Conservation (phyloP, 2,113 vertebrate genomes). For the Notarius quadriscutis region DNA sequence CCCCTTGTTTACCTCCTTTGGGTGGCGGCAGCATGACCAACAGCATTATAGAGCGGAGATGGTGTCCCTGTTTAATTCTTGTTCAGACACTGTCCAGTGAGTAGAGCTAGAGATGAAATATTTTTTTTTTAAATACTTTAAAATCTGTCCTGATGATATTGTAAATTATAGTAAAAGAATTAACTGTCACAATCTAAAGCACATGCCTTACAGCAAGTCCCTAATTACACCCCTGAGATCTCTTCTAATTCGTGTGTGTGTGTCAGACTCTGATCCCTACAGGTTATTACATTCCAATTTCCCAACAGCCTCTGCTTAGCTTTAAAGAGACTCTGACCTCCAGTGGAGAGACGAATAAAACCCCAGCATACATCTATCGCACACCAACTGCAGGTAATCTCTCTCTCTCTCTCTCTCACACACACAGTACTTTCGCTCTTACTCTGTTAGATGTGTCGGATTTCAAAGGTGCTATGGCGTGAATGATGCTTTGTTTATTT, state of each 20-base stretch:
- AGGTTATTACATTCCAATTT: slow-evolving; percentile 87
- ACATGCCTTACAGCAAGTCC: neutral
- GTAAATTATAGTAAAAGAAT: neutral
- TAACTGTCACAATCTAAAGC: neutral
- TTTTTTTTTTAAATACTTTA: neutral
- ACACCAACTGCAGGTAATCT: slow-evolving; percentile 79
- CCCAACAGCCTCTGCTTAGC: slow-evolving; percentile 76
- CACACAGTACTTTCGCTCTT: neutral
- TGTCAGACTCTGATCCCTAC: slow-evolving; percentile 82
- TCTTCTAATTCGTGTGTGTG: neutral
- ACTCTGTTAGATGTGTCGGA: too few species aligned
- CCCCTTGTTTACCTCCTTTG: too few species aligned
- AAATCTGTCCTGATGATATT: neutral
- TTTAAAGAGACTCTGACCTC: slow-evolving; percentile 65
- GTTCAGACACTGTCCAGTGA: too few species aligned
- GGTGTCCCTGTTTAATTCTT: too few species aligned
- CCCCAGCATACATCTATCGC: slow-evolving; percentile 77
- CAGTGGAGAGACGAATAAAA: slow-evolving; percentile 67
- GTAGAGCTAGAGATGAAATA: too few species aligned
- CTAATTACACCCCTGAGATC: neutral
- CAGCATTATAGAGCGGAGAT: too few species aligned
- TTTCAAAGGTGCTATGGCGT: too few species aligned
- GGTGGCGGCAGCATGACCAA: too few species aligned
- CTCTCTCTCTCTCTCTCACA: neutral
- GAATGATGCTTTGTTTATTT: too few species aligned